Conservation (phyloP, 2,888 invertebrate species). For the Argyresthia goedartella region DNA sequence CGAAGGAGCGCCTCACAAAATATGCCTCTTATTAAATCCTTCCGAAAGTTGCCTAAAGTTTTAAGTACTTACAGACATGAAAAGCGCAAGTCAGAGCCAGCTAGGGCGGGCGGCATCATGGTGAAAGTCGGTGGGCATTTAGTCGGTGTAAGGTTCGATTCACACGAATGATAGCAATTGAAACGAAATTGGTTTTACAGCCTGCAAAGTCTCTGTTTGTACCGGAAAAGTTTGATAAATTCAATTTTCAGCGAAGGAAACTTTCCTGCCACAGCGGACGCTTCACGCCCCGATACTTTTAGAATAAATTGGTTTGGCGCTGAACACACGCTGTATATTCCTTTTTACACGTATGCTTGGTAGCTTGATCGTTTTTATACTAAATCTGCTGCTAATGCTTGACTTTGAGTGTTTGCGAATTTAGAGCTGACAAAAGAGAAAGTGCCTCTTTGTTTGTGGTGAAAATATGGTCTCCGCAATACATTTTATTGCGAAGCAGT, state of each 20-base stretch:
- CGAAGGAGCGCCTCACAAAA: background rate
- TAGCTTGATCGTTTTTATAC: too few species aligned
- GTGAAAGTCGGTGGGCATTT: background rate
- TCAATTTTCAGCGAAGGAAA: slow-evolving; percentile 58
- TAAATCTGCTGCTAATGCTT: too few species aligned
- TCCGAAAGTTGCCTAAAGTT: too few species aligned
- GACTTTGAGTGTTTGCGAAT: too few species aligned
- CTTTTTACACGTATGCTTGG: slow-evolving; percentile 15
- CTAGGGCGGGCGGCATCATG: background rate
- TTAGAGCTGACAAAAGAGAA: too few species aligned
- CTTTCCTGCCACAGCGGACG: slow-evolving; percentile 47
- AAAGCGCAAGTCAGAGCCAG: background rate
- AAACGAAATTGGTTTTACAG: slow-evolving; percentile 62
- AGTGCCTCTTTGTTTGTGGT: too few species aligned
- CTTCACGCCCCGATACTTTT: slow-evolving; percentile 58
- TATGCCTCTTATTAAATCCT: background rate
- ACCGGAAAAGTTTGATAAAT: slow-evolving; percentile 63
- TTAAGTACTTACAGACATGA: background rate
- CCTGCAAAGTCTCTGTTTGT: slow-evolving; percentile 64
- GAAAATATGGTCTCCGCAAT: too few species aligned
- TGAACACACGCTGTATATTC: slow-evolving; percentile 42
- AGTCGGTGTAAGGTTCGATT: slow-evolving; percentile 30
- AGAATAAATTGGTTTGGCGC: slow-evolving; percentile 56
- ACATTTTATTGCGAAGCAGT: too few species aligned
- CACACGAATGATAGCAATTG: slow-evolving; percentile 49